phyloP scores from a whole-genome alignment of 1,140 invertebrate species.

The Triops longicaudatus region DNA sequence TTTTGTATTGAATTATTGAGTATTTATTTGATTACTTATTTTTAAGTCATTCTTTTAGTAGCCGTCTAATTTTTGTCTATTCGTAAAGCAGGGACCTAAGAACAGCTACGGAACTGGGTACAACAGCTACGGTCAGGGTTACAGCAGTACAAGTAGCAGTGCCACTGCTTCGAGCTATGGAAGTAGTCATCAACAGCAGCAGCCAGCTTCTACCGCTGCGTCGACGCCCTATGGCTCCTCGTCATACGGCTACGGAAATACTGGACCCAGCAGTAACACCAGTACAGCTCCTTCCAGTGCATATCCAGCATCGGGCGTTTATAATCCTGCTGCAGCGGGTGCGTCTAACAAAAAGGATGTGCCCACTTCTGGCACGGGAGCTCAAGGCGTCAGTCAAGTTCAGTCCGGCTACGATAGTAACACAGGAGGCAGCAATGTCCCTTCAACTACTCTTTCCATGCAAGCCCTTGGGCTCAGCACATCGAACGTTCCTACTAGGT shows the following conservation, averaged over 20 bases:
- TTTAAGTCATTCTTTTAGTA: too few relatives aligned
- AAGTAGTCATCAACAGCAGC: constrained; percentile 7
- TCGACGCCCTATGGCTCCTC: background rate
- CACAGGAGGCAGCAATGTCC: background rate
- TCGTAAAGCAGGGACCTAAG: background rate
- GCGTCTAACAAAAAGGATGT: background rate
- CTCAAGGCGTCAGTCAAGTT: background rate
- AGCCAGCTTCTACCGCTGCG: background rate
- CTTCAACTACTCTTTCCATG: background rate
- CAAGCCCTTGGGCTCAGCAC: background rate
- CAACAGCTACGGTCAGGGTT: background rate
- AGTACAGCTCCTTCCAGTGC: background rate
- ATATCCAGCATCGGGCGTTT: background rate
- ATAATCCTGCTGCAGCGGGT: background rate
- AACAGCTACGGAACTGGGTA: background rate
- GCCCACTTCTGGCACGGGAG: background rate
- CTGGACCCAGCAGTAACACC: background rate
- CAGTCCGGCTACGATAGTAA: background rate
- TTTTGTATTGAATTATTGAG: too few relatives aligned
- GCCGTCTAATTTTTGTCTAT: too few relatives aligned
- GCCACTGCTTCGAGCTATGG: background rate
- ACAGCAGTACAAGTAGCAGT: background rate
- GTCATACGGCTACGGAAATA: background rate
- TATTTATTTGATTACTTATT: too few relatives aligned
- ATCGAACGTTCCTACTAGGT: constrained; percentile 1